Conservation (phyloP, 2,888 invertebrate species). For the Syrphus vitripennis region DNA sequence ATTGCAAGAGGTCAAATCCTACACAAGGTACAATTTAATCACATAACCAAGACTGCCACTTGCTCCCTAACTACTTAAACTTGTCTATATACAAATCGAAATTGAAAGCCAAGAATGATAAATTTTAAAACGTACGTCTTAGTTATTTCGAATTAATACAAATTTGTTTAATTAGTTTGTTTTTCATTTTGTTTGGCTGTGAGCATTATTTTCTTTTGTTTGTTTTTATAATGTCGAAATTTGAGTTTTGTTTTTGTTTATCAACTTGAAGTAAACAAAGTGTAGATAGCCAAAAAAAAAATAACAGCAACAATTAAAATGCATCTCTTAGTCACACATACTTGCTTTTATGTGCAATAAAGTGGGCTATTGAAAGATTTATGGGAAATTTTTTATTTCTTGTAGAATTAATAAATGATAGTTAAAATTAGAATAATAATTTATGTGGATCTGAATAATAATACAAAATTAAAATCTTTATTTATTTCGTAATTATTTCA, state of each 20-base stretch:
- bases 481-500: no score
- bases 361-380: no score
- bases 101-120: slow-evolving; percentile 27
- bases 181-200: background rate
- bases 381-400: no score
- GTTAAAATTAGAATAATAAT: no score
- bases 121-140: slow-evolving; percentile 12
- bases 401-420: no score
- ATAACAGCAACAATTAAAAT: background rate
- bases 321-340: background rate
- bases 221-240: background rate
- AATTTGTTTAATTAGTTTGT: background rate
- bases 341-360: background rate
- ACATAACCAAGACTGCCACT: background rate
- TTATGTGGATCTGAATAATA: no score
- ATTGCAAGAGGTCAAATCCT: no score
- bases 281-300: background rate
- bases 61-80: background rate
- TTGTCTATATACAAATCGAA: no score
- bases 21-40: background rate
- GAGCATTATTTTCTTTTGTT: background rate
- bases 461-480: no score
- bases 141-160: background rate
- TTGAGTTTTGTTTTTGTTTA: background rate
- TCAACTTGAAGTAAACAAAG: background rate